Evolutionary conservation across 1,140 invertebrate genomes (phyloP).

Genomic region (Nasonia giraulti): DNA sequence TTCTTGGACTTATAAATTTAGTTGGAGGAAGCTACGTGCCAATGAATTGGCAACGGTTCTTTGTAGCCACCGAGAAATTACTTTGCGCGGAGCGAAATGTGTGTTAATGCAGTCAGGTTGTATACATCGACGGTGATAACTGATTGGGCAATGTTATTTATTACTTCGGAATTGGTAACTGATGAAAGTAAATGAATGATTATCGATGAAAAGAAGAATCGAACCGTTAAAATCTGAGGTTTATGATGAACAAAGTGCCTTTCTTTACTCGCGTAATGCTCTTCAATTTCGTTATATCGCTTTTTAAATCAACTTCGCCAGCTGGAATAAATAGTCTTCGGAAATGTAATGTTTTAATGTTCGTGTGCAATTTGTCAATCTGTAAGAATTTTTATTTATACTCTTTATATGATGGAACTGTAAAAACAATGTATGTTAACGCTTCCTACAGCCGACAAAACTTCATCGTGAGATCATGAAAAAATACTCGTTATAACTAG

Average conservation of each 20-base stretch:
- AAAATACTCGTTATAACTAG: neutral
- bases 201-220: too few relatives aligned
- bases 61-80: neutral
- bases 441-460: neutral
- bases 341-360: too few relatives aligned
- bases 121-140: neutral
- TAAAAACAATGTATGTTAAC: neutral
- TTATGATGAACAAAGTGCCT: too few relatives aligned
- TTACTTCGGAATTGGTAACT: constrained; percentile 1
- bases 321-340: too few relatives aligned
- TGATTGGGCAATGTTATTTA: constrained; percentile 28
- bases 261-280: neutral
- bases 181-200: too few relatives aligned
- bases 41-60: too few relatives aligned
- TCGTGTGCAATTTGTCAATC: neutral
- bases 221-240: too few relatives aligned
- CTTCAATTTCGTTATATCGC: neutral
- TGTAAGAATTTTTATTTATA: neutral
- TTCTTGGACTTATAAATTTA: too few relatives aligned
- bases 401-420: neutral
- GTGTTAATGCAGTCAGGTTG: neutral
- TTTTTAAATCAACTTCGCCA: too few relatives aligned
- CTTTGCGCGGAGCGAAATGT: neutral
- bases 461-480: neutral
- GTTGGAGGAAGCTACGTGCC: too few relatives aligned